phyloP scores from a whole-genome alignment of 2,888 invertebrate species.

The Cephus spinipes region DNA sequence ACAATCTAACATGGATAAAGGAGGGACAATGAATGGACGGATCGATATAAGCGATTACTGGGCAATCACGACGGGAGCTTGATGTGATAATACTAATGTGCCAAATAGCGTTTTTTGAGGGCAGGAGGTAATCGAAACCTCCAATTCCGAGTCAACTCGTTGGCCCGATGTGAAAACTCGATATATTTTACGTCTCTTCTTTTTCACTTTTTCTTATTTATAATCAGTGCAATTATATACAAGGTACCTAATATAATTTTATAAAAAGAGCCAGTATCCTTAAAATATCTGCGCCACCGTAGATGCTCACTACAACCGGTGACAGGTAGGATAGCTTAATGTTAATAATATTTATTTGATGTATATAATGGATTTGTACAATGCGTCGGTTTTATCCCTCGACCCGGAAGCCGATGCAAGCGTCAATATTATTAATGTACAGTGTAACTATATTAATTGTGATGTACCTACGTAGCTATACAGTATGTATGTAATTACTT shows the following conservation, averaged over 20 bases:
- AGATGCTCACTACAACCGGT: constrained; percentile 39
- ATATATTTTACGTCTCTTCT: constrained; percentile 43
- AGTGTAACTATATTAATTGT: constrained; percentile 66
- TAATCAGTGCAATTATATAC: constrained; percentile 66
- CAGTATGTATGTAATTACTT: constrained; percentile 38
- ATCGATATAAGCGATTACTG: constrained; percentile 18
- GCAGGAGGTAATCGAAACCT: constrained; percentile 32
- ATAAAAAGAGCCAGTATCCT: constrained; percentile 66
- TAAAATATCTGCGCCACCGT: constrained; percentile 50
- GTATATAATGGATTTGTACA: constrained; percentile 64
- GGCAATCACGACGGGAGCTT: constrained; percentile 49
- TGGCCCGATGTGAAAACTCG: constrained; percentile 51
- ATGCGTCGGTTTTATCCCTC: constrained; percentile 46
- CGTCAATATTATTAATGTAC: constrained; percentile 63
- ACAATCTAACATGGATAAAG: background rate
- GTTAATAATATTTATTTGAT: constrained; percentile 67
- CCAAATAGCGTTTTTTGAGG: constrained; percentile 63
- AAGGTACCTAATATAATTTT: constrained; percentile 66
- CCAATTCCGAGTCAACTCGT: constrained; percentile 47
- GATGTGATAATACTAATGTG: constrained; percentile 65
- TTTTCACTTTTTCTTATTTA: constrained; percentile 50
- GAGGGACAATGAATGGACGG: background rate
- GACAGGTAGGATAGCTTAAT: constrained; percentile 61
- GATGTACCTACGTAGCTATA: constrained; percentile 63
- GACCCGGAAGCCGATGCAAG: constrained; percentile 33